A percentile compares a stretch with the other conserved stretches of the same genome.
These are phyloP conservation scores for Galagoides demidoff DNA, from an alignment of 2,797 vertebrate genomes.

Conservation along the genomic window DNA sequence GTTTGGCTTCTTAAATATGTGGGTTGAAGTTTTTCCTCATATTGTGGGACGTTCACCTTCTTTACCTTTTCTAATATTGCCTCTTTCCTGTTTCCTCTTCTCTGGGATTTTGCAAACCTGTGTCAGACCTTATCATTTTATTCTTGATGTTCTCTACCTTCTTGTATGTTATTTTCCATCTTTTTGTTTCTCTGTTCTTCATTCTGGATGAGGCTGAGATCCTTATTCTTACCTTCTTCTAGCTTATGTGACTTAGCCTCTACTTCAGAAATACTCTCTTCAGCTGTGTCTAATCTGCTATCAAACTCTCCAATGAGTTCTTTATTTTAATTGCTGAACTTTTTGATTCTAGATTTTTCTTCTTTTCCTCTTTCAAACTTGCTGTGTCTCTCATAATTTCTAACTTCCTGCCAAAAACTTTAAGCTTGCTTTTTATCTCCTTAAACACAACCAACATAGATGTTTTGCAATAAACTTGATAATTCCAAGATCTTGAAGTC, in stretches of 20 bases:
- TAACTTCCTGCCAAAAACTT: not conserved
- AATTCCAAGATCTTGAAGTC: not conserved
- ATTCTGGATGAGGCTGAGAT: not conserved
- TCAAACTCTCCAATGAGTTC: not conserved
- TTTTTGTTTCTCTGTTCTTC: not conserved
- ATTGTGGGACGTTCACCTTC: not conserved
- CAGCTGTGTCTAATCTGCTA: not conserved
- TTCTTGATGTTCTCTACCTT: not conserved
- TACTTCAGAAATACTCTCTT: not conserved
- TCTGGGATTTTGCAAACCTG: not conserved
- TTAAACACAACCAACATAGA: not conserved
- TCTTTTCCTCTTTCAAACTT: not conserved
- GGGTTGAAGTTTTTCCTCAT: not conserved
- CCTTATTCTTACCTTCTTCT: not conserved
- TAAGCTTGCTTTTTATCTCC: not conserved
- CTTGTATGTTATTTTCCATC: not conserved
- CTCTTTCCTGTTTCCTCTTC: not conserved
- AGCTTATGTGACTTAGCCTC: not conserved
- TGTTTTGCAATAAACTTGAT: not conserved
- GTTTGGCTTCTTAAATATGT: not conserved
- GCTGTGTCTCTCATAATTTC: not conserved
- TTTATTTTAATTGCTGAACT: slow-evolving; percentile 24
- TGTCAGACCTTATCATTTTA: not conserved
- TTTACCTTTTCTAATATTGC: not conserved
- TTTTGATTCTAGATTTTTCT: not conserved